Evolutionary conservation across 2,888 invertebrate genomes (phyloP), one percentile per base, ranked within the genome.

Genomic region (Rhingia campestris): DNA sequence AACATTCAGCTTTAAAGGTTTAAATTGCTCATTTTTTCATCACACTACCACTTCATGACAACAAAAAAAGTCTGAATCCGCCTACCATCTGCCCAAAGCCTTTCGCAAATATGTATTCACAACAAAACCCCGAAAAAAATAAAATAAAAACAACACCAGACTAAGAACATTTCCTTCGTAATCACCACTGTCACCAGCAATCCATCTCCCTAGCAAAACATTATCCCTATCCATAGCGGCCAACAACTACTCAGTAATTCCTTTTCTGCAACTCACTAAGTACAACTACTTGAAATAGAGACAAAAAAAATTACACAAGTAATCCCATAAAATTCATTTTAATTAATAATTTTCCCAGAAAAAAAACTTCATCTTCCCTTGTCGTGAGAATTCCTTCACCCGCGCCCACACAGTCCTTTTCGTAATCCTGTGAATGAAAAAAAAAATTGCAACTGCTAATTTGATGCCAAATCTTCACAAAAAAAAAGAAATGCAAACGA

Each of bases 391-490:
- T 63, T 61, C 49, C 22, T 4, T 35, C 47, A 53, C 51, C 43
- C 53, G 22, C 53, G 43, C 12, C 12, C 41, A 22, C 43, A 12
- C 37, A 37, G 51, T 56, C 56, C 59, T 6, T 33, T 43, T 53
- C 45, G 61, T 54, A 63, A 63, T 63, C 54, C 63, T 63, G 54
- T 33, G 59, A 66, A 67, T 45, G 22, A 22, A 22, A 22, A 2
- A 22, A 22, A 76, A 66, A 72, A 81, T 72, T 81, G 81, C 76
- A 81, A 81, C 72, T 76, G 76, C 76, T 72, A 81, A 81, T 81
- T 81, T 70, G 81, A 81, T 81, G 75, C 54, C 66, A 61, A 76
- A 70, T 69, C 53, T 69, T 43, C 22, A 41, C 12, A 47, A 54
- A 51, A n/a, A 54, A 35, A 43, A 47, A 14, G n/a, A 67, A 61